Conservation (phyloP, 2,888 invertebrate genomes). For the Nasonia oneida region DNA sequence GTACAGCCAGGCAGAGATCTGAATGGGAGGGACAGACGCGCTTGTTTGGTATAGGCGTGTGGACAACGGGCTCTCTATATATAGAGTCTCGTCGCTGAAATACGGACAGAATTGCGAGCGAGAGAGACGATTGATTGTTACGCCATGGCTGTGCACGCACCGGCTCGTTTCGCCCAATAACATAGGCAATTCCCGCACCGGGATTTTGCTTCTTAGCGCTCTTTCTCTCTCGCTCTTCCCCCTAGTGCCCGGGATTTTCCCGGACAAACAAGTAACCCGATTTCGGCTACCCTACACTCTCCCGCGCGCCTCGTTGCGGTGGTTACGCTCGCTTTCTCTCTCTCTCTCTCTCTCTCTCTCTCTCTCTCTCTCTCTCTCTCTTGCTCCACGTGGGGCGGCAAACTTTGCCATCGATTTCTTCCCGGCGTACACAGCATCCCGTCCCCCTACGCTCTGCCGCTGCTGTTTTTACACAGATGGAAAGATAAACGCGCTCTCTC, state of each 20-base stretch:
- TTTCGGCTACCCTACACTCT: conserved; percentile 40
- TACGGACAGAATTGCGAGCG: neutral
- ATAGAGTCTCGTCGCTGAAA: neutral
- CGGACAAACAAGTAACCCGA: conserved; percentile 55
- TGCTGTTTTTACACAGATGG: neutral
- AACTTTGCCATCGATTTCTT: conserved; percentile 17
- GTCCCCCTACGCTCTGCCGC: neutral
- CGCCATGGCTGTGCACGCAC: neutral
- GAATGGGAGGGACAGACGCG: neutral
- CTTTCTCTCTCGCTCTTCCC: neutral
- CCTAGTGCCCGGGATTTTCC: conserved; percentile 25
- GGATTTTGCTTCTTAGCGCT: neutral
- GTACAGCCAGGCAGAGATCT: neutral
- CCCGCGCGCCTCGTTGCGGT: conserved; percentile 25
- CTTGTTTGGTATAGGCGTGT: neutral
- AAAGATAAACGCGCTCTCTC: conserved; percentile 32
- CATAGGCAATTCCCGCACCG: conserved; percentile 24
- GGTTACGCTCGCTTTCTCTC: conserved; percentile 40
- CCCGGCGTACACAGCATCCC: neutral
- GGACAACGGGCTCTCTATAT: neutral
- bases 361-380: too few species aligned
- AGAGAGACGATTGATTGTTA: conserved; percentile 38
- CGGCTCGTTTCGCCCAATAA: conserved; percentile 7
- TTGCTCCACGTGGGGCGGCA: neutral
- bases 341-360: conserved; percentile 21